Base-by-base conservation (phyloP, 2,888 invertebrate genomes). In the Xestobium rufovillosum region DNA sequence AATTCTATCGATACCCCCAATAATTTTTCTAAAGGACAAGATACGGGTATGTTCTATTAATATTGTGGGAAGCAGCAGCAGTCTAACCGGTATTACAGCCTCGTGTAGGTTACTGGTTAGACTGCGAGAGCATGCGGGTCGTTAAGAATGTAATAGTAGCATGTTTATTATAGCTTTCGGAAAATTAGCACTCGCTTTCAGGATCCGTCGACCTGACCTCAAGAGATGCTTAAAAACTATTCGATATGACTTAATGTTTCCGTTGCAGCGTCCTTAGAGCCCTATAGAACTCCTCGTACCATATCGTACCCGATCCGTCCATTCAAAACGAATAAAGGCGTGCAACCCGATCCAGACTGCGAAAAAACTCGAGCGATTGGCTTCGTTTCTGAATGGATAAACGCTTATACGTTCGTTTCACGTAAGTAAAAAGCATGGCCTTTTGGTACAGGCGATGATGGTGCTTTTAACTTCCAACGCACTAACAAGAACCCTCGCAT, bases 331-430 rank as follows among this genome's bases (percentile, higher is more conserved):
- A n/a, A n/a, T 50, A 62, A 62, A 55, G 63, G 61, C 52, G 59
- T 61, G 53, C 60, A 60, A 48, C 60, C 59, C 39, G 59, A 59
- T 48, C 56, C 59, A 54, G 71, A 72, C 65, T 71, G 71, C 57
- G 65, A 66, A 52, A 64, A 65, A 51, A 66, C 67, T 53, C 64
- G 65, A 49, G 72, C 75, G 56, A 70, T 76, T 61, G 78, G 78
- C 56, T 78, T 79, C 67, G 67, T 81, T 61, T 73, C 75, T 48
- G 78, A 80, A 58, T 80, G 80, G 79, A 76, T 80, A 59, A 72
- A 75, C 63, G 75, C 78, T 50, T 79, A 78, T 67, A 70, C 72
- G 51, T 78, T 76, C 60, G 69, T 81, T 51, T 71, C 74, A 72
- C 74, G 81, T 81, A 74, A 77, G 79, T 79, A 58, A 48, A n/a